Conservation (phyloP, 2,113 vertebrate species). For the Tychaedon coryphoeus region DNA sequence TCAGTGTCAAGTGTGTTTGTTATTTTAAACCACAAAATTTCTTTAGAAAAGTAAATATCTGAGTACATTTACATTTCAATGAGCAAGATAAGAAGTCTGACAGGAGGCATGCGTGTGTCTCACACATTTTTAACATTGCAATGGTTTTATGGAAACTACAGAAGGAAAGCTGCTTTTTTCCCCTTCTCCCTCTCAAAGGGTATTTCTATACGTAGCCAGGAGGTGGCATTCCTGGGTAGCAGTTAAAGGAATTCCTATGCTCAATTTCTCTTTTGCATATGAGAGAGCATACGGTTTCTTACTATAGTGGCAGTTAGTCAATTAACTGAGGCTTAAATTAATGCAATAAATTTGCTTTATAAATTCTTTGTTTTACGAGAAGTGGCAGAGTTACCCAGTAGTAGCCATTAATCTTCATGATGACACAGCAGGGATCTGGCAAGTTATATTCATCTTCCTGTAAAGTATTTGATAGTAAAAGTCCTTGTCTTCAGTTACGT, state of each 20-base stretch:
- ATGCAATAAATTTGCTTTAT: slow-evolving; percentile 6
- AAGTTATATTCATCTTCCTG: neutral
- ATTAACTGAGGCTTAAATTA: slow-evolving; percentile 14
- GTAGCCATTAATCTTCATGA: slow-evolving; percentile 16
- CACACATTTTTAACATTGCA: neutral
- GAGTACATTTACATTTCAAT: neutral
- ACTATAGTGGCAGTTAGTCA: neutral
- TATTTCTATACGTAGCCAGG: neutral
- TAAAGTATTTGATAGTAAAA: neutral
- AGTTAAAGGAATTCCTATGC: neutral
- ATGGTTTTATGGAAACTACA: neutral
- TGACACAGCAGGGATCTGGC: slow-evolving; percentile 20
- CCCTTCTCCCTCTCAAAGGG: neutral
- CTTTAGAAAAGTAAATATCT: neutral
- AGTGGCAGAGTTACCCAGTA: neutral
- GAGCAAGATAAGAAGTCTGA: neutral
- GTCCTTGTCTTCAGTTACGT: neutral
- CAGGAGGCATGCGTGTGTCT: neutral
- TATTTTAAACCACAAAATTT: slow-evolving; percentile 12
- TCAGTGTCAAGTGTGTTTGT: slow-evolving; percentile 24
- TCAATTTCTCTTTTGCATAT: neutral
- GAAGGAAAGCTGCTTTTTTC: neutral
- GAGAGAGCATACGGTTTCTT: neutral
- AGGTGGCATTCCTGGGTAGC: slow-evolving; percentile 59
- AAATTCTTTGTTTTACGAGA: neutral